Evolutionary conservation across 2,888 invertebrate species (phyloP).

Genomic region (Pyrgus malvae): DNA sequence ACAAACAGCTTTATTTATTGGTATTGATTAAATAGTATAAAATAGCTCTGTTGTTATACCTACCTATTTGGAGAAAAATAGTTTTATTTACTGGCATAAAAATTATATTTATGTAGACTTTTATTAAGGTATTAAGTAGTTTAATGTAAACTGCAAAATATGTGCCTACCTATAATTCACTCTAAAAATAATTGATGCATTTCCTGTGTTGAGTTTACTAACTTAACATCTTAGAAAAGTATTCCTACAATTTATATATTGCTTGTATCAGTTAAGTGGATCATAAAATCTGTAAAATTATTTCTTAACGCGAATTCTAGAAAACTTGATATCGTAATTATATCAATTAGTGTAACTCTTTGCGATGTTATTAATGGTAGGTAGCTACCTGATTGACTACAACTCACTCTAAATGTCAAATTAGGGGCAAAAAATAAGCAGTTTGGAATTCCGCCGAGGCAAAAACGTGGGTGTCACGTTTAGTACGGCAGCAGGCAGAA

Average conservation of each 20-base stretch:
- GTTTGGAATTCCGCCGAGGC: conserved; percentile 47
- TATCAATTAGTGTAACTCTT: conserved; percentile 5
- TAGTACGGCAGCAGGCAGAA: conserved; percentile 18
- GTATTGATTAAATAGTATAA: too few species aligned
- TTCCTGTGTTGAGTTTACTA: neutral
- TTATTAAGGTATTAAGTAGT: neutral
- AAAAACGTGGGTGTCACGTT: conserved; percentile 51
- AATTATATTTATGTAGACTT: too few species aligned
- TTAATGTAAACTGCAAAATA: neutral
- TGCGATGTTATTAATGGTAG: neutral
- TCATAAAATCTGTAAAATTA: neutral
- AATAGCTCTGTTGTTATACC: too few species aligned
- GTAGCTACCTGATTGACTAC: conserved; percentile 1
- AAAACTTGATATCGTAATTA: conserved; percentile 15
- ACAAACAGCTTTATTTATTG: too few species aligned
- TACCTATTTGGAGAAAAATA: too few species aligned
- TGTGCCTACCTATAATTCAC: neutral
- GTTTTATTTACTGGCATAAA: too few species aligned
- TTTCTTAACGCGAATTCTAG: neutral
- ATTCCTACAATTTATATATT: too few species aligned
- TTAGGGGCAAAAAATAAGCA: conserved; percentile 43
- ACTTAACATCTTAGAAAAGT: too few species aligned
- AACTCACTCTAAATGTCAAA: conserved; percentile 32
- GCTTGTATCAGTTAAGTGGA: neutral
- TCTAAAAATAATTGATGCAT: neutral